Evolutionary conservation across 1,140 invertebrate genomes (phyloP).

Genomic region (Linepithema humile): DNA sequence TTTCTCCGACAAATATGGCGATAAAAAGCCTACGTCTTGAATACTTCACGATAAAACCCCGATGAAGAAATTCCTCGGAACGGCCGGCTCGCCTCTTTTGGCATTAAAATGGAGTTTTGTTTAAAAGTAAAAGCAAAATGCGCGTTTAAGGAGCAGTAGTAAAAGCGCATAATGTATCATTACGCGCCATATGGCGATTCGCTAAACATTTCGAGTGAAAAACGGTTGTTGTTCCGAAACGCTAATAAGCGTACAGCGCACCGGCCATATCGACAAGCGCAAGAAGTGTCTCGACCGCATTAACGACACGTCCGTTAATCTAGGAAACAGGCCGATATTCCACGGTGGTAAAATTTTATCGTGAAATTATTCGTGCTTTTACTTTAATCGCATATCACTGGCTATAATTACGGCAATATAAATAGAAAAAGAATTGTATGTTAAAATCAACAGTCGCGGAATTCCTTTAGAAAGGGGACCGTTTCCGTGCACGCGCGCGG

Average conservation of each 20-base stretch:
- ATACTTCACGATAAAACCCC: background rate
- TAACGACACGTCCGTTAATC: slow-evolving; percentile 15
- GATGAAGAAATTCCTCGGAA: background rate
- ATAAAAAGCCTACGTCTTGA: background rate
- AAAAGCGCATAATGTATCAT: slow-evolving; percentile 21
- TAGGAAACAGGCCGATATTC: background rate
- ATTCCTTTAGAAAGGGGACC: slow-evolving; percentile 9
- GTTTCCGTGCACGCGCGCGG: slow-evolving; percentile 14
- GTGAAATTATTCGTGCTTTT: slow-evolving; percentile 25
- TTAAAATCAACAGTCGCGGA: slow-evolving; percentile 23
- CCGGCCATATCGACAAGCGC: background rate
- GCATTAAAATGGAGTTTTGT: background rate
- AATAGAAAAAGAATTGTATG: background rate
- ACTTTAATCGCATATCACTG: slow-evolving; percentile 20
- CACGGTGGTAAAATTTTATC: slow-evolving; percentile 46
- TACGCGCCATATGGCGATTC: background rate
- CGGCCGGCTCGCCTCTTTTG: background rate
- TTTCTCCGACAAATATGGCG: background rate
- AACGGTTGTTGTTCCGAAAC: background rate
- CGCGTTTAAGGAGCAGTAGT: background rate
- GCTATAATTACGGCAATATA: background rate
- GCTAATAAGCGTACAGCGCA: background rate
- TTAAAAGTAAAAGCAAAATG: slow-evolving; percentile 30
- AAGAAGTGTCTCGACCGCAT: slow-evolving; percentile 4
- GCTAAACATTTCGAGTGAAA: background rate